phyloP scores from a whole-genome alignment of 2,888 invertebrate genomes.

The Catocala nupta region DNA sequence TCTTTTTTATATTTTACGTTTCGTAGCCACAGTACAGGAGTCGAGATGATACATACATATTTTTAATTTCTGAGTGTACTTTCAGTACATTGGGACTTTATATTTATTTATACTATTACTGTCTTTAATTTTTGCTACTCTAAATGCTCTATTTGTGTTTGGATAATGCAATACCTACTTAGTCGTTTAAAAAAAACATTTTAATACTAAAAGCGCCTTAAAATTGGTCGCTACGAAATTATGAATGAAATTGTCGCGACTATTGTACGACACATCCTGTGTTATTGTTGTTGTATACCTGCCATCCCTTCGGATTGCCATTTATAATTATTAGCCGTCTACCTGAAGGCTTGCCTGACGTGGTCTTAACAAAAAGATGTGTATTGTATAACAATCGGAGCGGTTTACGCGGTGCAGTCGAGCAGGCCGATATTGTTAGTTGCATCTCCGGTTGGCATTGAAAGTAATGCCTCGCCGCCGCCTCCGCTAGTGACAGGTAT shows the following conservation, averaged over 20 bases:
- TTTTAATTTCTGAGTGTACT: no score
- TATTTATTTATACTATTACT: no score
- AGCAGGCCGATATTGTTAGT: constrained; percentile 65
- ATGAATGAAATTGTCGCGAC: constrained; percentile 55
- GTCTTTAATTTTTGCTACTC: no score
- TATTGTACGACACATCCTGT: constrained; percentile 79
- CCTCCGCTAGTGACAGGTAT: constrained; percentile 74
- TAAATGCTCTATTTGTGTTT: background rate
- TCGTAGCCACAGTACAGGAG: background rate
- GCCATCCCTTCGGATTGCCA: constrained; percentile 67
- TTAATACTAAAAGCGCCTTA: constrained; percentile 32
- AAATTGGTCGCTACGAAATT: constrained; percentile 41
- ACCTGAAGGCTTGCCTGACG: constrained; percentile 76
- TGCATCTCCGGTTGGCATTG: constrained; percentile 63
- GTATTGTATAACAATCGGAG: constrained; percentile 75
- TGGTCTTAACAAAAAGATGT: constrained; percentile 76
- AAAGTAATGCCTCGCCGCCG: constrained; percentile 64
- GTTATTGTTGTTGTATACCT: constrained; percentile 74
- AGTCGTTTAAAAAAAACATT: constrained; percentile 19
- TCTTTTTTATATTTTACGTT: background rate
- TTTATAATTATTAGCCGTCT: constrained; percentile 81
- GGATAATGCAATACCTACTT: background rate
- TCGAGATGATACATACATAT: no score
- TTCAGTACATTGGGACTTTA: no score
- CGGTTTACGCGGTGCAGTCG: constrained; percentile 69